A percentile compares a stretch with the other conserved stretches of the same genome.
Evolutionary conservation across 1,140 invertebrate genomes (phyloP).

Genomic region (Danaus plexippus): DNA sequence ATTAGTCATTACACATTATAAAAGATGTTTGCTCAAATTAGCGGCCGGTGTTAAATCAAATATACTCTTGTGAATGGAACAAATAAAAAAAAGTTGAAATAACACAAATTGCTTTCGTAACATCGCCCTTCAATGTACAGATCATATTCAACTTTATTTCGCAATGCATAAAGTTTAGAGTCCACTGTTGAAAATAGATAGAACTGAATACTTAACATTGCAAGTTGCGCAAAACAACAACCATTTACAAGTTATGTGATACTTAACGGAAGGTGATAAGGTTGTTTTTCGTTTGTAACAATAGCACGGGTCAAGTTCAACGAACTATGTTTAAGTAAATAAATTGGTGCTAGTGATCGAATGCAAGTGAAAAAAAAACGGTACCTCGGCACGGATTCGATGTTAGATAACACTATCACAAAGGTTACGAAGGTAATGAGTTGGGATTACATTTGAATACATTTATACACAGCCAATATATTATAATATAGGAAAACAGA

Average conservation of each 20-base stretch:
- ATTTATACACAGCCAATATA: too few species aligned
- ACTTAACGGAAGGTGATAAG: constrained; percentile 7
- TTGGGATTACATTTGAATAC: neutral
- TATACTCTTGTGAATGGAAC: constrained; percentile 40
- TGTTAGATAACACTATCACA: constrained; percentile 29
- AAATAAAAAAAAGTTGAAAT: constrained; percentile 35
- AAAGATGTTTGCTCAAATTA: constrained; percentile 9
- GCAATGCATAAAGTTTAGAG: constrained; percentile 6
- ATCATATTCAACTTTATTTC: constrained; percentile 8
- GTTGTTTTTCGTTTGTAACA: constrained; percentile 15
- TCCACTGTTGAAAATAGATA: constrained; percentile 8
- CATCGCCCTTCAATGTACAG: too few species aligned
- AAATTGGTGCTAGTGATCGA: constrained; percentile 51
- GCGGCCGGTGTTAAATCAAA: constrained; percentile 34
- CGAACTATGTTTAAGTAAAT: constrained; percentile 56
- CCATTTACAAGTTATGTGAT: too few species aligned
- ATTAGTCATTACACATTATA: constrained; percentile 1
- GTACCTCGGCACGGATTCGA: constrained; percentile 35
- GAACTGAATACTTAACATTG: neutral
- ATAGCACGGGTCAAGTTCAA: constrained; percentile 31
- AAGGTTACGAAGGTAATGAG: neutral
- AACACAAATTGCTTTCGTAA: constrained; percentile 9
- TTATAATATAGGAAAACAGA: too few species aligned
- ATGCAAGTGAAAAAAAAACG: constrained; percentile 48
- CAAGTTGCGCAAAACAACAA: too few species aligned